Evolutionary conservation across 1,140 invertebrate species (phyloP), one percentile per base, ranked within the genome.

Genomic region (Babylonia areolata): DNA sequence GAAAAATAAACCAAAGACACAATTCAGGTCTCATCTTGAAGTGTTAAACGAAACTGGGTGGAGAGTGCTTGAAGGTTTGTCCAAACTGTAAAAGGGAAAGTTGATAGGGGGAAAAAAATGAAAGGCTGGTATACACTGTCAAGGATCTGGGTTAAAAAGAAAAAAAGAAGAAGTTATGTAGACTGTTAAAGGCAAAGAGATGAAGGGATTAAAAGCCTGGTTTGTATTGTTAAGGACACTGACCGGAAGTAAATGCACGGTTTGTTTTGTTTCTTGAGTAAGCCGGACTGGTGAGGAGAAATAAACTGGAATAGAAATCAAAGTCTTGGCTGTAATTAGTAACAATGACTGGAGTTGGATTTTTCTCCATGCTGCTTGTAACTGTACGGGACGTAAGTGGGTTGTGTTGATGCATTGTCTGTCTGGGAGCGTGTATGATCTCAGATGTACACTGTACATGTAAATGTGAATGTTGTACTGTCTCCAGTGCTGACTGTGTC

Each of bases 371-470:
- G 58, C 17, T 64, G 6, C 46, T 73, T 73, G 5, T 17, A 73
- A 73, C 31, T 73, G 71, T 73, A 15, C 2, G 78, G 46, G 39
- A 80, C 31, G 33, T 31, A 58, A 80, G n/a, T 23, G 9, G 40
- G 31, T 54, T 33, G 33, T 42, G 6, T 39, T 31, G 9, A 12
- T 31, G 33, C n/a, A 20, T 35, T 39, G 39, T 80, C 1, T 39
- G 39, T 80, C 1, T 58, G 9, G 78, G 78, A 80, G 78, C 12
- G 78, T 46, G 40, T 54, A 37, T 80, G 78, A 80, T 40, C 46
- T 80, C 78, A 54, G 78, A 40, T 80, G 40, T 20, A n/a, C 2
- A 9, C 54, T 6, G 28, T 80, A 17, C 17, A 40, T 9, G 6
- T 33, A 80, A 3, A 80, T 80, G 78, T 80, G 78, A 80, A 28